A percentile compares a stretch with the other conserved stretches of the same genome.
Conservation (phyloP, 35 echinoderm and acorn worm species). For the Lytechinus pictus region DNA sequence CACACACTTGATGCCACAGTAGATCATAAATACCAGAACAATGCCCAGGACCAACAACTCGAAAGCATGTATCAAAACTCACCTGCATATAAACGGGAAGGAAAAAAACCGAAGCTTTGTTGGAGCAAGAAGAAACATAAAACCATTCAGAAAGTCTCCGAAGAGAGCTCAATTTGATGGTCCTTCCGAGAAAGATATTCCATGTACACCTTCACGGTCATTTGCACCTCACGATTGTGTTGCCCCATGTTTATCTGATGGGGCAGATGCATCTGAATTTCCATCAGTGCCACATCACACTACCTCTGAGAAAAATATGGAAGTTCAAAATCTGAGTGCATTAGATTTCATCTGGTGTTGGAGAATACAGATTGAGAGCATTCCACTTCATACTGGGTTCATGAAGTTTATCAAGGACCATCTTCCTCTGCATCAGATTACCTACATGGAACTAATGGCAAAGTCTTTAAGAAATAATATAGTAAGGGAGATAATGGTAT, state of each 20-base stretch:
- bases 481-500: constrained; percentile 75
- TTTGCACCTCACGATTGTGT: too few relatives aligned
- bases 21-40: constrained; percentile 85
- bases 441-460: constrained; percentile 85
- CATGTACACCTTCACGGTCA: too few relatives aligned
- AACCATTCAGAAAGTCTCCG: constrained; percentile 51
- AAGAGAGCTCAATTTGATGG: constrained; percentile 54
- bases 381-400: constrained; percentile 71
- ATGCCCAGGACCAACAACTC: background rate
- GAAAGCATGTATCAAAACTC: background rate
- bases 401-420: constrained; percentile 68
- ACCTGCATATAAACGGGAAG: constrained; percentile 52
- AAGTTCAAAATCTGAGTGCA: constrained; percentile 18
- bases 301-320: too few relatives aligned
- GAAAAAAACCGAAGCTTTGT: constrained; percentile 59
- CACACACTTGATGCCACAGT: constrained; percentile 77
- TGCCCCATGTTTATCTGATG: too few relatives aligned
- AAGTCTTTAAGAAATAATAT: constrained; percentile 86
- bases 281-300: too few relatives aligned
- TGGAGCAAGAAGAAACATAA: constrained; percentile 60
- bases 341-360: constrained; percentile 70
- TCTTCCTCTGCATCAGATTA: constrained; percentile 74
- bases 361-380: constrained; percentile 59
- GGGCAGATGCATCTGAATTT: too few relatives aligned
- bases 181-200: too few relatives aligned